A percentile compares a stretch with the other conserved stretches of the same genome.
Conservation (phyloP, 1,140 invertebrate species). For the Theocolax elegans region DNA sequence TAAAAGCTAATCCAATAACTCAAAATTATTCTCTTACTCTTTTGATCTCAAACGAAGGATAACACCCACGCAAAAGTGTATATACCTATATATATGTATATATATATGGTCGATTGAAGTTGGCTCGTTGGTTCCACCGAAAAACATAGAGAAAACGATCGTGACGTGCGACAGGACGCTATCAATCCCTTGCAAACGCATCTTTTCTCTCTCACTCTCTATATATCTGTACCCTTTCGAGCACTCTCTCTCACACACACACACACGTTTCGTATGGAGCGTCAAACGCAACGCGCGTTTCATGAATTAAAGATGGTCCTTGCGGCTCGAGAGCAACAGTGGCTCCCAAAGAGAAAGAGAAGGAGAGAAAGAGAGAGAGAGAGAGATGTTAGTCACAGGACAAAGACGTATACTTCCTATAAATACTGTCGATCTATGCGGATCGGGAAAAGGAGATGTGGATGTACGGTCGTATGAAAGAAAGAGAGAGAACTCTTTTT, state of each 20-base stretch:
- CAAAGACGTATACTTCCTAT: slow-evolving; percentile 16
- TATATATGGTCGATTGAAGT: no score
- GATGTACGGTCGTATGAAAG: background rate
- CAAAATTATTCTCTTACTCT: no score
- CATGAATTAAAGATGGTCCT: slow-evolving; percentile 37
- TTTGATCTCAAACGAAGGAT: no score
- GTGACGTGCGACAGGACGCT: background rate
- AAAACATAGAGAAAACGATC: background rate
- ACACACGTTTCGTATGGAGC: no score
- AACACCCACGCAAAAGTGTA: no score
- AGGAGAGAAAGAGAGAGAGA: background rate
- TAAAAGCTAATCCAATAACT: no score
- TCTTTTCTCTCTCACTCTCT: slow-evolving; percentile 19
- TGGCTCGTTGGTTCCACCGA: no score
- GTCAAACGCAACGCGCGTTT: slow-evolving; percentile 7
- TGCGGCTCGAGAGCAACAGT: background rate
- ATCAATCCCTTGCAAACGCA: slow-evolving; percentile 1
- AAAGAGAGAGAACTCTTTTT: background rate
- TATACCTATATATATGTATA: no score
- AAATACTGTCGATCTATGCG: slow-evolving; percentile 9
- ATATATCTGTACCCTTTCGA: no score
- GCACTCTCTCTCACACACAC: no score
- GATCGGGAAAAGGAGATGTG: slow-evolving; percentile 5
- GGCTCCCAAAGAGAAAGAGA: background rate
- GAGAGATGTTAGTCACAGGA: background rate